Evolutionary conservation across 1,140 invertebrate genomes (phyloP), one percentile per base, ranked within the genome.

Genomic region (Mercenaria mercenaria): DNA sequence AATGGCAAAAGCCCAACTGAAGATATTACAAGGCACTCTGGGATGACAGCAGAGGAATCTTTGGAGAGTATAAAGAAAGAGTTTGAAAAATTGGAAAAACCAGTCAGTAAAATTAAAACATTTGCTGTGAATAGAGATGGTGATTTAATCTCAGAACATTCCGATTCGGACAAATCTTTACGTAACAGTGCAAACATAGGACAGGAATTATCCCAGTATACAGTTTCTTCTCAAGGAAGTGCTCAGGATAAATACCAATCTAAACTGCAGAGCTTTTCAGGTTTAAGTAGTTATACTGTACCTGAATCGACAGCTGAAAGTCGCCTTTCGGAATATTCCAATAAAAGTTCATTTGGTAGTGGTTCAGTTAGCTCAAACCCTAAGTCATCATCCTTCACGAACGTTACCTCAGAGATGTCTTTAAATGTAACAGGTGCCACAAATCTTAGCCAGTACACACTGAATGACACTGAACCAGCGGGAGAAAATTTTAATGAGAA

Each of bases 381-480:
- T 0, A 88, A 88, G 26, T 88, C 86, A 15, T 88, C 86, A 3
- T 88, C 86, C 2, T 88, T 88, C 34, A 88, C 86, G 0, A 88
- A 74, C 29, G 86, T 88, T 11, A 88, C 86, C 4, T 88, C 86
- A n/a, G 91, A 92, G 11, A 52, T 39, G 6, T 88, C 89, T 20
- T 67, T 69, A 32, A 80, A 80, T 20, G 23, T 79, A 34, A 89
- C 88, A 37, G 69, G 69, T n/a, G 56, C 37, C 11, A 56, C 69
- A n/a, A 83, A 43, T 52, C 90, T 90, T 37, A 92, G 91, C 69
- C 91, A 92, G 90, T 91, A 89, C 39, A 90, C 90, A 20, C 29
- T 91, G 32, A 84, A 61, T 87, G 56, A 86, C 61, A 37, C 89
- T n/a, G 39, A 74, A 59, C 41, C 29, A 37, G 41, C 20, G 8